Conservation (phyloP, 1,140 invertebrate genomes). For the Sminthurinus signatus region DNA sequence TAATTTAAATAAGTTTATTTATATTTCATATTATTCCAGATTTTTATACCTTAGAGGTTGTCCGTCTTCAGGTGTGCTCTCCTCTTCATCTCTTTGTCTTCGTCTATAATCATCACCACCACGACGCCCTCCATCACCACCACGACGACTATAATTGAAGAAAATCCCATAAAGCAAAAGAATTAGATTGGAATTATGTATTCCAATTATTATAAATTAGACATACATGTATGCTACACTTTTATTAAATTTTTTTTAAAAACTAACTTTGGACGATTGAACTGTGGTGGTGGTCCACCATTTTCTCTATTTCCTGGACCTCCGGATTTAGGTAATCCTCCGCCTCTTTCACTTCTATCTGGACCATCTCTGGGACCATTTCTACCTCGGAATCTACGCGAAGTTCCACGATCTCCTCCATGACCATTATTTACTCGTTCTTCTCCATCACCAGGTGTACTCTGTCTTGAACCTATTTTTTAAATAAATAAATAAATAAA, state of each 20-base stretch:
- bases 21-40: neutral
- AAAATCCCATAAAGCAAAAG: too few species aligned
- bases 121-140: conserved; percentile 19
- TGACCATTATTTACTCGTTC: conserved; percentile 30
- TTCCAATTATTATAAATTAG: too few species aligned
- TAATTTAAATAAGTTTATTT: neutral
- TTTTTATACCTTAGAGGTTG: conserved; percentile 11
- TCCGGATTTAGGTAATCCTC: neutral
- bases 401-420: conserved; percentile 19
- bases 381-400: conserved; percentile 26
- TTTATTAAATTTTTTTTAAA: too few species aligned
- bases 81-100: conserved; percentile 24
- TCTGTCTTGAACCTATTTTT: conserved; percentile 28
- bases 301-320: conserved; percentile 23
- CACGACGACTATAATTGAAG: conserved; percentile 17
- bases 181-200: too few species aligned
- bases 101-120: conserved; percentile 27
- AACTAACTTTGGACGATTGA: too few species aligned
- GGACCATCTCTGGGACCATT: conserved; percentile 2
- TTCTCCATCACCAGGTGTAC: conserved; percentile 34
- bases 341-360: conserved; percentile 19
- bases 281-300: conserved; percentile 16
- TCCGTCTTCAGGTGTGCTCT: conserved; percentile 10
- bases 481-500: neutral
- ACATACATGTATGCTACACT: too few species aligned